phyloP scores from a whole-genome alignment of 2,797 vertebrate species.

The Bradypodion ventrale region DNA sequence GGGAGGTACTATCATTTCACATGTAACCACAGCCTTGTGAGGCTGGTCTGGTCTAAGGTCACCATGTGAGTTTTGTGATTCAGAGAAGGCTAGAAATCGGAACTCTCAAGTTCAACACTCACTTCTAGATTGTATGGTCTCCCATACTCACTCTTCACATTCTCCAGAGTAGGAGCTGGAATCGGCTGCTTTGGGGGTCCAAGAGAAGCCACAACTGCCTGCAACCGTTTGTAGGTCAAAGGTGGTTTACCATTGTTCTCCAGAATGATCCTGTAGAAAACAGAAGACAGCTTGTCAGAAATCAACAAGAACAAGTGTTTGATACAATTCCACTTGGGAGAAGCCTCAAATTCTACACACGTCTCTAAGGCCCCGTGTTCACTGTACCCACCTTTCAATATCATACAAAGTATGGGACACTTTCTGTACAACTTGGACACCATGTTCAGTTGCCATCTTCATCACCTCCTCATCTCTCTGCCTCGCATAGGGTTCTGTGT shows the following conservation, averaged over 20 bases:
- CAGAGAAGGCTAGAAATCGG: not conserved
- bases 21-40: not conserved
- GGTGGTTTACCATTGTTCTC: slow-evolving; percentile 77
- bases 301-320: not conserved
- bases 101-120: too few species aligned
- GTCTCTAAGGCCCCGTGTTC: fast-evolving
- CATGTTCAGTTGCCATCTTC: slow-evolving; percentile 62
- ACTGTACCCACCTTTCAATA: slow-evolving; percentile 69
- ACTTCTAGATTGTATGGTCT: not conserved
- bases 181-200: slow-evolving; percentile 70
- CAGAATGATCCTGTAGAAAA: slow-evolving; percentile 73
- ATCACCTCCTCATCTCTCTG: slow-evolving; percentile 65
- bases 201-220: slow-evolving; percentile 67
- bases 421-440: slow-evolving; percentile 72
- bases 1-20: too few species aligned
- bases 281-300: not conserved
- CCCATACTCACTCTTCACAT: slow-evolving; percentile 69
- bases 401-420: slow-evolving; percentile 79
- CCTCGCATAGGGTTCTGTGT: slow-evolving; percentile 75
- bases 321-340: not conserved
- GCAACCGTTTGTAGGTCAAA: slow-evolving; percentile 76
- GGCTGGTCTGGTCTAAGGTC: not conserved
- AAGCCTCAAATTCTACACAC: too few species aligned
- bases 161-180: slow-evolving; percentile 61
- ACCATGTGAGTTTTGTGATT: not conserved